Evolutionary conservation across 2,797 vertebrate species (phyloP).

Genomic region (Phataginus tetradactyla): DNA sequence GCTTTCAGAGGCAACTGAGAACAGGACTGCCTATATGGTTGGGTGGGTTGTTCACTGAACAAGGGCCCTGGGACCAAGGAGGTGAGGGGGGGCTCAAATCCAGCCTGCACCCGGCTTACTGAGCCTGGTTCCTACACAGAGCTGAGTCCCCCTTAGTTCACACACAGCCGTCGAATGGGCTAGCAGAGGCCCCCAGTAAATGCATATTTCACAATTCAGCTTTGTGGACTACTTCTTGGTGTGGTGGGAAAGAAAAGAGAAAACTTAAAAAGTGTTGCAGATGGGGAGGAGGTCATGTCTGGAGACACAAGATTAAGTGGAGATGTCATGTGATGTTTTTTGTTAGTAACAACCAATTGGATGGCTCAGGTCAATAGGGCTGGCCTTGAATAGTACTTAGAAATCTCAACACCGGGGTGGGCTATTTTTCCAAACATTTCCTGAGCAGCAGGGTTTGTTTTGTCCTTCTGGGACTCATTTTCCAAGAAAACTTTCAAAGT

Average conservation of each 20-base stretch:
- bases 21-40: rapidly evolving
- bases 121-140: background rate
- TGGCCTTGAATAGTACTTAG: background rate
- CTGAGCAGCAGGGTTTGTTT: constrained; percentile 2
- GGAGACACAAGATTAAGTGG: background rate
- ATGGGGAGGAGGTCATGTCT: background rate
- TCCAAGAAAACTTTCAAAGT: background rate
- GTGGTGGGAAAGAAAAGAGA: background rate
- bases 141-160: background rate
- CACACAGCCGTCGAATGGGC: background rate
- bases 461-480: background rate
- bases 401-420: background rate
- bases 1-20: background rate
- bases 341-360: rapidly evolving
- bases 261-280: background rate
- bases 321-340: rapidly evolving
- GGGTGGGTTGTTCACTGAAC: background rate
- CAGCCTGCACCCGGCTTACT: background rate
- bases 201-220: background rate
- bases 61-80: background rate
- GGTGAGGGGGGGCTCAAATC: background rate
- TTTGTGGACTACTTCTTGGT: background rate
- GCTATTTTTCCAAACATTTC: constrained; percentile 38
- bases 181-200: background rate
- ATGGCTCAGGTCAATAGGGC: background rate